Evolutionary conservation across 2,113 vertebrate species (phyloP).

Genomic region (Lonchura striata): DNA sequence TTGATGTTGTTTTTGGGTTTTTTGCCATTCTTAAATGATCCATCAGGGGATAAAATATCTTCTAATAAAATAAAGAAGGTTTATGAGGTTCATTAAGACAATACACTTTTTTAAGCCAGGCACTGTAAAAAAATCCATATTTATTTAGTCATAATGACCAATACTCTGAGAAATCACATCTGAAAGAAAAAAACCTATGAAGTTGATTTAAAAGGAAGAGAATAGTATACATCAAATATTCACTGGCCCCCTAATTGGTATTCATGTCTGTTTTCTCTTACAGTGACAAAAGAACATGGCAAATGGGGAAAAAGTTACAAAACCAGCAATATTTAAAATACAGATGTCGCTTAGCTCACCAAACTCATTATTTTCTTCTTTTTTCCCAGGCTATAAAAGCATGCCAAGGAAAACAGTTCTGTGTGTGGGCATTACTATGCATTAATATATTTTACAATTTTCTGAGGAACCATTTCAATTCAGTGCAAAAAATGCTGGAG

Average conservation of each 20-base stretch:
- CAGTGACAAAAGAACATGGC: slow-evolving; percentile 31
- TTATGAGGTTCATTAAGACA: not conserved
- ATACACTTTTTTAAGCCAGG: not conserved
- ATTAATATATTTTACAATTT: slow-evolving; percentile 55
- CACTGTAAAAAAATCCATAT: not conserved
- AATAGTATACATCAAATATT: slow-evolving; percentile 17
- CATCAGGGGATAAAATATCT: not conserved
- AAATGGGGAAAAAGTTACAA: slow-evolving; percentile 55
- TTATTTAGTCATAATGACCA: not conserved
- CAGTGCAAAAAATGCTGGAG: slow-evolving; percentile 41
- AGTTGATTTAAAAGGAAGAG: not conserved
- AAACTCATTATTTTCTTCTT: slow-evolving; percentile 64
- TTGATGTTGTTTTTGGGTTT: not conserved
- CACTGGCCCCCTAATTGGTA: slow-evolving; percentile 46
- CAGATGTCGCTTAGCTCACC: slow-evolving; percentile 27
- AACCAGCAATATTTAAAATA: slow-evolving; percentile 62
- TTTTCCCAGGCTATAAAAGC: slow-evolving; percentile 51
- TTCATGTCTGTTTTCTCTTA: slow-evolving; percentile 57
- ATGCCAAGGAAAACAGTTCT: slow-evolving; percentile 45
- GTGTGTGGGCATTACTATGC: slow-evolving; percentile 53
- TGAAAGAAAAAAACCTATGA: not conserved
- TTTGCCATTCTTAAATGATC: not conserved
- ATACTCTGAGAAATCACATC: not conserved
- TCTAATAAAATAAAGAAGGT: not conserved
- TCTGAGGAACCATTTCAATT: slow-evolving; percentile 31